Evolutionary conservation across 2,113 vertebrate species (phyloP).

Genomic region (Choloepus hoffmanni): DNA sequence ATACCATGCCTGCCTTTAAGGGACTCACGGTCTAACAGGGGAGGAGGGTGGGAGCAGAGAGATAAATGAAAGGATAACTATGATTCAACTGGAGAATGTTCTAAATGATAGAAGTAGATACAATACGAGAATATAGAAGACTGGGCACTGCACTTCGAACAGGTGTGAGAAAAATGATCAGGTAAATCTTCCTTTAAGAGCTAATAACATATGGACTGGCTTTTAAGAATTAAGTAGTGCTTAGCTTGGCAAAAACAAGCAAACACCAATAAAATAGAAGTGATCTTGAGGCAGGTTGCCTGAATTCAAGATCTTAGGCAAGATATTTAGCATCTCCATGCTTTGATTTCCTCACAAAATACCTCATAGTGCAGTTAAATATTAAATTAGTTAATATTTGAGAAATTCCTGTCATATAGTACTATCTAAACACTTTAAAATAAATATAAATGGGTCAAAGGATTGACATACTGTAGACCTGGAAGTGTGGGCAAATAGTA

Average conservation of each 20-base stretch:
- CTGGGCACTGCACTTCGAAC: not conserved
- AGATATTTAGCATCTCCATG: not conserved
- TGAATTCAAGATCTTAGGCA: not conserved
- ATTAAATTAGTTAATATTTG: not conserved
- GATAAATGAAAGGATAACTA: not conserved
- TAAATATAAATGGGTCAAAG: not conserved
- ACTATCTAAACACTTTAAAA: not conserved
- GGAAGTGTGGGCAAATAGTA: not conserved
- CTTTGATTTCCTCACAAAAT: not conserved
- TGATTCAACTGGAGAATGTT: not conserved
- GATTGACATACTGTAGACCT: accelerated
- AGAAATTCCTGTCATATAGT: not conserved
- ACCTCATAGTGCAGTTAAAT: not conserved
- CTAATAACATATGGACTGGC: not conserved
- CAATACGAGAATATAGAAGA: not conserved
- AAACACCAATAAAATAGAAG: not conserved
- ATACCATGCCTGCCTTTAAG: not conserved
- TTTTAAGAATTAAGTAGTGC: not conserved
- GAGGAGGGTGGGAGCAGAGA: not conserved
- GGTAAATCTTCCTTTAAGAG: not conserved
- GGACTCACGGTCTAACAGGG: not conserved
- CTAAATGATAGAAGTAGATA: not conserved
- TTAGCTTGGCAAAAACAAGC: not conserved
- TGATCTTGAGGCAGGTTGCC: not conserved
- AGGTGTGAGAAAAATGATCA: not conserved